Conservation (phyloP, 30 jellyfish, hydroid and myxozoan genomes). For the Turritopsis dohrnii region DNA sequence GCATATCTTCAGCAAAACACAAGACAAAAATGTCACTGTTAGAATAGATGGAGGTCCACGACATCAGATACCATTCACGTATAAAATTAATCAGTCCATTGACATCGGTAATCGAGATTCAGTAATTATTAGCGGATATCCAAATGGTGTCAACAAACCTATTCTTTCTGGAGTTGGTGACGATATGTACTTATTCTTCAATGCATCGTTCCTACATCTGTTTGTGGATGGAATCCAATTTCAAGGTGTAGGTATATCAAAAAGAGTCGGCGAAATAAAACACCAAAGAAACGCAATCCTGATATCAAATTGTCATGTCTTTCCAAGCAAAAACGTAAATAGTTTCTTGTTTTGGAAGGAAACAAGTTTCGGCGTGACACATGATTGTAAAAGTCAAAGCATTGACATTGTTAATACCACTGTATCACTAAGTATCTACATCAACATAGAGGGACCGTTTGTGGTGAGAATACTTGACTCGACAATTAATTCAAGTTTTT, state of each 20-base stretch:
- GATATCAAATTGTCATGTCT: neutral
- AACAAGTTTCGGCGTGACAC: neutral
- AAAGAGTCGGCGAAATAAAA: neutral
- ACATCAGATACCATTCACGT: neutral
- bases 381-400: neutral
- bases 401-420: too few species aligned
- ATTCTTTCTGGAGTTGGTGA: neutral
- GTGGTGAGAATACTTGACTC: too few species aligned
- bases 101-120: neutral
- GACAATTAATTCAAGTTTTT: too few species aligned
- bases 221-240: neutral
- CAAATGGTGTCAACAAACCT: neutral
- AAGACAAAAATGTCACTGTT: neutral
- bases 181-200: neutral
- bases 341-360: neutral
- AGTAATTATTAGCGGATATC: neutral
- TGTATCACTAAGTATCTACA: too few species aligned
- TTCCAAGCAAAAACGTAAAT: neutral
- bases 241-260: neutral
- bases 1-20: neutral
- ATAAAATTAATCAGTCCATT: neutral
- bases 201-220: neutral
- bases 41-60: neutral
- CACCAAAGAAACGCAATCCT: neutral
- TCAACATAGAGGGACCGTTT: too few species aligned